Evolutionary conservation across 1,140 invertebrate species (phyloP), one percentile per base, ranked within the genome.

Genomic region (Babylonia areolata): DNA sequence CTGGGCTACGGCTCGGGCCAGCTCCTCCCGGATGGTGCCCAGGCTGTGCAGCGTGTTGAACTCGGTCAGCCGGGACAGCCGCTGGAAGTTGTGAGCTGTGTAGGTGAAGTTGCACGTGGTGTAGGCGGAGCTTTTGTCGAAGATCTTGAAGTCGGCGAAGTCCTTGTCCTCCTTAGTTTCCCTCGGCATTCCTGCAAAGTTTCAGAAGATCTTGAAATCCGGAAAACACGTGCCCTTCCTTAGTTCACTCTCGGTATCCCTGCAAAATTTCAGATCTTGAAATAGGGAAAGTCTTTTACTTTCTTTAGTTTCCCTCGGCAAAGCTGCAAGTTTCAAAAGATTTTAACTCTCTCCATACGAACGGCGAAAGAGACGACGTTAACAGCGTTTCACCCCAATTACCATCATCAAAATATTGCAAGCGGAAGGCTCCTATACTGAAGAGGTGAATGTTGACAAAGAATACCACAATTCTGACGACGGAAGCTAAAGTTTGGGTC

Each of bases 21-120:
- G 92, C 5, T 90, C 92, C 58, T 91, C 86, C 86, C 94, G 94
- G 23, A 95, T 94, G 1, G 91, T 91, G 39, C 95, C 92, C 33
- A 95, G 79, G 84, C 94, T 92, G 35, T 93, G 86, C 12, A 93
- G 85, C 0, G 94, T 94, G 90, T 95, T 95, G 89, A 94, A 95
- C 90, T 95, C 95, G 64, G 93, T 94, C 42, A 95, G 89, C 86
- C 95, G 88, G 33, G 92, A 90, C 42, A 95, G 86, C 23, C 94
- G 91, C 83, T 95, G 92, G 90, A 95, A 95, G 64, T 94, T 91
- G 28, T 91, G 73, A 77, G 93, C 89, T 6, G 92, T 91, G 89
- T 95, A 95, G 33, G 93, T 93, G 86, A 95, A 95, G 88, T 95
- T 95, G 86, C 93, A 95, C 39, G 94, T 94, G 11, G 95, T 94